phyloP scores from a whole-genome alignment of 2,797 vertebrate species.

The Arrhamphus sclerolepis region DNA sequence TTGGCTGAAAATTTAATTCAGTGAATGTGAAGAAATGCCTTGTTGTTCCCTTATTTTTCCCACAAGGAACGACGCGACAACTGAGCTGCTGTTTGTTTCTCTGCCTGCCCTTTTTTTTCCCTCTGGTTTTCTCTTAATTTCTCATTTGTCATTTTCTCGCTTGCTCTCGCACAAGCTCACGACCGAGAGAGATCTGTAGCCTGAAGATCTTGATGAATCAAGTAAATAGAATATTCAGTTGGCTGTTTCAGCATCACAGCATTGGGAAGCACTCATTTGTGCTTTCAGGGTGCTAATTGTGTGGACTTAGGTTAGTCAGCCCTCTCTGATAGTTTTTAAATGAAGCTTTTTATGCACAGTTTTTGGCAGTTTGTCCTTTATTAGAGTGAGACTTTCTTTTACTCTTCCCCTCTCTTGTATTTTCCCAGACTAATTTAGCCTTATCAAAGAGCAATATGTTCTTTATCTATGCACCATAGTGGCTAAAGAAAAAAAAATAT shows the following conservation, averaged over 20 bases:
- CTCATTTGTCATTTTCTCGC: slow-evolving; percentile 27
- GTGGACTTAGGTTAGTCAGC: slow-evolving; percentile 76
- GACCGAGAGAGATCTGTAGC: slow-evolving; percentile 45
- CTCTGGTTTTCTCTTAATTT: slow-evolving; percentile 19
- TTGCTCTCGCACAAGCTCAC: not conserved
- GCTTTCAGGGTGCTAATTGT: slow-evolving; percentile 74
- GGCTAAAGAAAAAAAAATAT: slow-evolving; percentile 41
- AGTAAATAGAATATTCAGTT: slow-evolving; percentile 70
- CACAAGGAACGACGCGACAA: slow-evolving; percentile 12
- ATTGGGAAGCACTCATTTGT: slow-evolving; percentile 61
- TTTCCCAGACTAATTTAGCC: slow-evolving; percentile 41
- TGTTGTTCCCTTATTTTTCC: slow-evolving; percentile 10
- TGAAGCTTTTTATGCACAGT: slow-evolving; percentile 65
- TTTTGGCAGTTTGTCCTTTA: slow-evolving; percentile 73
- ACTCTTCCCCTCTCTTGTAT: slow-evolving; percentile 29
- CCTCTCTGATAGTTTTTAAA: slow-evolving; percentile 76
- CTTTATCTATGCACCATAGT: slow-evolving; percentile 59
- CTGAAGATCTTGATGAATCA: slow-evolving; percentile 61
- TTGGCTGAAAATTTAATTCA: slow-evolving; percentile 16
- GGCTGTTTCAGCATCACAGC: slow-evolving; percentile 60
- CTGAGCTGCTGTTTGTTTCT: slow-evolving; percentile 32
- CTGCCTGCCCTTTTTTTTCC: slow-evolving; percentile 31
- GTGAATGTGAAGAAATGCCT: slow-evolving; percentile 7
- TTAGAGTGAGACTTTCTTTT: slow-evolving; percentile 64
- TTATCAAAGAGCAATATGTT: slow-evolving; percentile 66